These are phyloP conservation scores for Ciconia boyciana DNA, from an alignment of 2,113 vertebrate species.

Conservation along the genomic window DNA sequence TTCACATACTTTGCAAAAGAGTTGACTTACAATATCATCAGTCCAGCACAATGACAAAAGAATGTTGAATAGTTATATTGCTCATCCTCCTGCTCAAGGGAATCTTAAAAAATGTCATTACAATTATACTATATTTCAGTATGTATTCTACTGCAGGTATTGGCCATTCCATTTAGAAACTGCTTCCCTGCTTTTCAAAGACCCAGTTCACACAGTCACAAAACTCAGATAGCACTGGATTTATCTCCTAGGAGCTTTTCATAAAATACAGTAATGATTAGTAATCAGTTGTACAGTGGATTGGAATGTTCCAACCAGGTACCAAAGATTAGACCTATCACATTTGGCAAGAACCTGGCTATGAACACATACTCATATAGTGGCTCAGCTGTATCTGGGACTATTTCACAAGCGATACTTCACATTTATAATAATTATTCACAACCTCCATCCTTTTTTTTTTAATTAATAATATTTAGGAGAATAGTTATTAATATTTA, in stretches of 20 bases:
- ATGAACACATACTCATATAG: background rate
- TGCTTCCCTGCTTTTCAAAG: background rate
- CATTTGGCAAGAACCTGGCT: background rate
- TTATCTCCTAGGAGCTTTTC: background rate
- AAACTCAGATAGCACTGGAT: background rate
- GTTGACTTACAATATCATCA: background rate
- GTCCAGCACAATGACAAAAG: background rate
- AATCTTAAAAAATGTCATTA: background rate
- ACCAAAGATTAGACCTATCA: background rate
- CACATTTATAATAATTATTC: background rate
- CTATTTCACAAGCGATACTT: background rate
- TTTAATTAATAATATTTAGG: background rate
- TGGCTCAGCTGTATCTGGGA: background rate
- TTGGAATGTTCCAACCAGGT: background rate
- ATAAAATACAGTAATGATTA: background rate
- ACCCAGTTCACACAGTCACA: background rate
- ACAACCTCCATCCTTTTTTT: background rate
- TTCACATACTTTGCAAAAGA: background rate
- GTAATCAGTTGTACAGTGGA: background rate
- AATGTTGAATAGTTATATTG: background rate
- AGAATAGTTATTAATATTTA: background rate
- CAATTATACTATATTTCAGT: background rate
- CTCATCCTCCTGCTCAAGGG: background rate
- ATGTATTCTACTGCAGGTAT: background rate
- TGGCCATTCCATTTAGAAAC: background rate